phyloP scores from a whole-genome alignment of 1,140 invertebrate genomes.

The Drosophila miranda region DNA sequence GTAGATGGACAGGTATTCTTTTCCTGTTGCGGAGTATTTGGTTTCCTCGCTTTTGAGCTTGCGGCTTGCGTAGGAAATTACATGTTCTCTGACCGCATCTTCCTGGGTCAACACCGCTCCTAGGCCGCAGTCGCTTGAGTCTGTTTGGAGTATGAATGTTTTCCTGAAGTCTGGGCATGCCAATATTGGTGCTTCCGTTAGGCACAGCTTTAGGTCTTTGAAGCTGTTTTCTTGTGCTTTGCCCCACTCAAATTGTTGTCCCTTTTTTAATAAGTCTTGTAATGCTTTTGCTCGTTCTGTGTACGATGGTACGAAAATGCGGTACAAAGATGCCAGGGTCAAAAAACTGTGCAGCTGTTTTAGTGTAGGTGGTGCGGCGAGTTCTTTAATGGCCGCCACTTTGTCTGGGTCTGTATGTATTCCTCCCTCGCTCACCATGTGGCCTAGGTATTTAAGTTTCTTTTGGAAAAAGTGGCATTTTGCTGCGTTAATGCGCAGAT shows the following conservation, averaged over 20 bases:
- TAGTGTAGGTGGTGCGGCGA: too few species aligned
- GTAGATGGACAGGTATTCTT: not conserved
- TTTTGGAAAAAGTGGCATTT: slow-evolving; percentile 2
- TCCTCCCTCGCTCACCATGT: not conserved
- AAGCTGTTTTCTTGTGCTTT: not conserved
- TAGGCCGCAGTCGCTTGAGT: not conserved
- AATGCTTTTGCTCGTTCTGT: not conserved
- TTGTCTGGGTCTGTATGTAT: not conserved
- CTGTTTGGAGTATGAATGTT: not conserved
- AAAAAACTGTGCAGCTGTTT: not conserved
- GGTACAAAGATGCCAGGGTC: too few species aligned
- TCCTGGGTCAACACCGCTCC: too few species aligned
- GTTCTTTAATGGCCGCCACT: not conserved
- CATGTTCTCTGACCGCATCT: too few species aligned
- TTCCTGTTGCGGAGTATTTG: not conserved
- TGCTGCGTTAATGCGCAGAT: not conserved
- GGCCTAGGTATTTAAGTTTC: too few species aligned
- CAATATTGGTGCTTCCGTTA: not conserved
- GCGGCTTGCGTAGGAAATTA: too few species aligned
- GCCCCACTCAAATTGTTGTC: not conserved
- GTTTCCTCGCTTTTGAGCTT: not conserved
- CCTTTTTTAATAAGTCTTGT: too few species aligned
- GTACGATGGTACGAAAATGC: not conserved
- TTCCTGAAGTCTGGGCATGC: not conserved
- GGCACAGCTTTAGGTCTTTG: too few species aligned